Percentiles rank a stretch among this genome's conserved stretches.
Evolutionary conservation across 2,888 invertebrate species (phyloP).

Genomic region (Andrena haemorrhoa): DNA sequence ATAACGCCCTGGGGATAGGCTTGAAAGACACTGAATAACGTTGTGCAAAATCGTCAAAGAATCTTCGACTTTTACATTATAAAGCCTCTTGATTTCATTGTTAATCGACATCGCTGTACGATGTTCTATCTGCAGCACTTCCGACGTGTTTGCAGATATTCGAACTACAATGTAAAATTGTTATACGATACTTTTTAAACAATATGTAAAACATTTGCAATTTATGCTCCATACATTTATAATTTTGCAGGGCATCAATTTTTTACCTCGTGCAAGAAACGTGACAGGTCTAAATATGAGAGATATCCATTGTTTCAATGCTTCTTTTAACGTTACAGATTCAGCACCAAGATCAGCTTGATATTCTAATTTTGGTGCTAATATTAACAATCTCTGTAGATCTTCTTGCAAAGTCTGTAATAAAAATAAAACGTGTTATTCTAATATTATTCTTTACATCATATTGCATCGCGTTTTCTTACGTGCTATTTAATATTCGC

Average conservation of each 20-base stretch:
- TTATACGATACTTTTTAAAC: neutral
- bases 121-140: conserved; percentile 75
- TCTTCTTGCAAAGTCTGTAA: conserved; percentile 61
- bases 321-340: conserved; percentile 75
- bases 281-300: conserved; percentile 73
- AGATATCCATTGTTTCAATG: conserved; percentile 75
- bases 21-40: conserved; percentile 68
- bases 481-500: too few species aligned
- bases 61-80: conserved; percentile 72
- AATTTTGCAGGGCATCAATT: conserved; percentile 15
- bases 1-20: conserved; percentile 73
- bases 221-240: neutral
- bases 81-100: conserved; percentile 75
- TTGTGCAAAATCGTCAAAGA: conserved; percentile 73
- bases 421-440: neutral
- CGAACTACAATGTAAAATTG: conserved; percentile 65
- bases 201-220: neutral
- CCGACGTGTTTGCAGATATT: conserved; percentile 64
- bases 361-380: conserved; percentile 76
- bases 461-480: too few species aligned
- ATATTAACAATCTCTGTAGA: conserved; percentile 57
- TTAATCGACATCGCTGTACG: conserved; percentile 71
- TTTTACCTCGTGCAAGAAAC: conserved; percentile 71
- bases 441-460: neutral
- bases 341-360: conserved; percentile 76